A percentile compares a stretch with the other conserved stretches of the same genome.
Evolutionary conservation across 2,113 vertebrate genomes (phyloP).

Genomic region (Marmota flaviventris): DNA sequence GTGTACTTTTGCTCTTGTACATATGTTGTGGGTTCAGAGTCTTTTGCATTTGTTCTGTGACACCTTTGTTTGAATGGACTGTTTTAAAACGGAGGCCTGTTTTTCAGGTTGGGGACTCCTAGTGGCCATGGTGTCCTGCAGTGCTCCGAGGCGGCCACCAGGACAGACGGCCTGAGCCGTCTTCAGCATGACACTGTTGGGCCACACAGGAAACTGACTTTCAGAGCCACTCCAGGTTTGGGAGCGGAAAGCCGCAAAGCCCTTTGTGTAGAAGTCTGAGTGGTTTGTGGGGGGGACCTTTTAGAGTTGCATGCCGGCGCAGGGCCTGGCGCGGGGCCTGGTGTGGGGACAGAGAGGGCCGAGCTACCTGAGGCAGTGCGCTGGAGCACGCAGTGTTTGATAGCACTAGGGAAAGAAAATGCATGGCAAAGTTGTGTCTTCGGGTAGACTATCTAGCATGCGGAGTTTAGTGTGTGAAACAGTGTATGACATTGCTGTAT

Average conservation of each 20-base stretch:
- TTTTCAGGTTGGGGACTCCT: slow-evolving; percentile 83
- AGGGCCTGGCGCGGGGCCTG: slow-evolving; percentile 87
- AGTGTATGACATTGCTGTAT: slow-evolving; percentile 93
- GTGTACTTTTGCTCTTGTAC: slow-evolving; percentile 88
- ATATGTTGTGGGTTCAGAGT: slow-evolving; percentile 88
- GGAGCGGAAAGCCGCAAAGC: slow-evolving; percentile 87
- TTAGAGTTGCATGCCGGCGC: slow-evolving; percentile 91
- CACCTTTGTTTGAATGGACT: slow-evolving; percentile 84
- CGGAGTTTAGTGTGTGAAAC: slow-evolving; percentile 91
- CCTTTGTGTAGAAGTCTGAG: slow-evolving; percentile 91
- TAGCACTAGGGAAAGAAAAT: slow-evolving; percentile 90
- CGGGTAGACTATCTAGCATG: slow-evolving; percentile 91
- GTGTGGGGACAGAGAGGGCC: slow-evolving; percentile 83
- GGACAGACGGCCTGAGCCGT: slow-evolving; percentile 83
- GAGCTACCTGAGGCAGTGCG: slow-evolving; percentile 87
- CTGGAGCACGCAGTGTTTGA: slow-evolving; percentile 88
- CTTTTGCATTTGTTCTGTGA: slow-evolving; percentile 87
- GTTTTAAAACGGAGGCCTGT: slow-evolving; percentile 88
- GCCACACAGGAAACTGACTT: slow-evolving; percentile 86
- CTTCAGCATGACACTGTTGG: slow-evolving; percentile 88
- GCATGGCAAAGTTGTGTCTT: slow-evolving; percentile 90
- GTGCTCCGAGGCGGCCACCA: slow-evolving; percentile 83
- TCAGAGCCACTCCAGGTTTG: slow-evolving; percentile 88
- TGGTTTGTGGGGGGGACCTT: slow-evolving; percentile 88
- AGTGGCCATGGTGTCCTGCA: slow-evolving; percentile 82